A percentile compares a stretch with the other conserved stretches of the same genome.
Conservation (phyloP, 2,113 vertebrate genomes). For the Eolophus roseicapilla region DNA sequence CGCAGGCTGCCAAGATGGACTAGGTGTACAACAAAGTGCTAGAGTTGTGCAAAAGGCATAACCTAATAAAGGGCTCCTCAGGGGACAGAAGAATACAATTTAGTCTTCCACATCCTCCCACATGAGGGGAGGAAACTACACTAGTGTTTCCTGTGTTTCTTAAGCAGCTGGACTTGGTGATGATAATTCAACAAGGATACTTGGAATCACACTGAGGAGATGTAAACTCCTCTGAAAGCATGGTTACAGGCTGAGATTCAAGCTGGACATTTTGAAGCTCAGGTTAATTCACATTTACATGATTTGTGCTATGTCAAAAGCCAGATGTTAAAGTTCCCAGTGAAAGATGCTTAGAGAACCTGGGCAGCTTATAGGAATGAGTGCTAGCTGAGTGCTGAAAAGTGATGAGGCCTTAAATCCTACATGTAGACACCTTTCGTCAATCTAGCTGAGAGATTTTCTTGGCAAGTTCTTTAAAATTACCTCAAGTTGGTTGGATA, state of each 20-base stretch:
- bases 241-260: not conserved
- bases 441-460: not conserved
- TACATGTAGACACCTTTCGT: not conserved
- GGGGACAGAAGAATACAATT: fast-evolving
- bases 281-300: not conserved
- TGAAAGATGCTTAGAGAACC: not conserved
- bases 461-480: not conserved
- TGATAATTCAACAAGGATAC: not conserved
- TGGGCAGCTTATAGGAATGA: not conserved
- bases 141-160: not conserved
- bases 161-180: not conserved
- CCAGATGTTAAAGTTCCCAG: not conserved
- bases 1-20: not conserved
- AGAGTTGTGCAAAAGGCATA: not conserved
- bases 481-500: not conserved
- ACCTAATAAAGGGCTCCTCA: not conserved
- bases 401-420: not conserved
- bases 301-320: not conserved
- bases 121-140: fast-evolving
- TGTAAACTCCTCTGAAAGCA: not conserved
- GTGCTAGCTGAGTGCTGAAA: not conserved
- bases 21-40: not conserved
- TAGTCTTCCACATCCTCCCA: not conserved
- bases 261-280: not conserved
- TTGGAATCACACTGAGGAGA: not conserved